phyloP scores from a whole-genome alignment of 2,888 invertebrate species.

The Nebria salina region DNA sequence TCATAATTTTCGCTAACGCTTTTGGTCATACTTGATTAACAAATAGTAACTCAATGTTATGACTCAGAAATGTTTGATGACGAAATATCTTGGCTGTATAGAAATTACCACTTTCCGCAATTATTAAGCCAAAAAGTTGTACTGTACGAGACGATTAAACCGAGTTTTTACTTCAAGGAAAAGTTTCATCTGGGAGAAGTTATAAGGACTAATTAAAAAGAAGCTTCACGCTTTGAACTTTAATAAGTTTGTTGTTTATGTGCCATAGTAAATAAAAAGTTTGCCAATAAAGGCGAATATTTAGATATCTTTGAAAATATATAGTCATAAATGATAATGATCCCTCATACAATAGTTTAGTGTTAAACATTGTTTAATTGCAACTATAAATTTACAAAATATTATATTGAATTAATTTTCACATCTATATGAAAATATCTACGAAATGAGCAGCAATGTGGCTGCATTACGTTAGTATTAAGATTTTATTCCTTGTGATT shows the following conservation, averaged over 20 bases:
- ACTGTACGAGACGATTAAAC: no score
- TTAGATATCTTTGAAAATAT: background rate
- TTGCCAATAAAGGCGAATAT: conserved; percentile 7
- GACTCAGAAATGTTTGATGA: no score
- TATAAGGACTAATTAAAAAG: conserved; percentile 3
- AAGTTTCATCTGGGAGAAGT: background rate
- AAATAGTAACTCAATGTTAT: no score
- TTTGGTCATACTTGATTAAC: no score
- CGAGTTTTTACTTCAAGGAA: no score
- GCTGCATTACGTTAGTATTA: conserved; percentile 10
- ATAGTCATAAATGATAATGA: no score
- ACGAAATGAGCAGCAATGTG: background rate
- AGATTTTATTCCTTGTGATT: conserved; percentile 23
- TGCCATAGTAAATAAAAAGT: conserved; percentile 9
- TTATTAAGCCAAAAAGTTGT: no score
- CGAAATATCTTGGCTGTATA: no score
- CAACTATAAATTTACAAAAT: no score
- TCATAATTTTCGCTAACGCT: no score
- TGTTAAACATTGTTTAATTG: background rate
- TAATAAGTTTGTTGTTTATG: background rate
- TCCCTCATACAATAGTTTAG: background rate
- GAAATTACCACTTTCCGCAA: no score
- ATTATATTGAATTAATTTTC: background rate
- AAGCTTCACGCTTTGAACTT: conserved; percentile 8
- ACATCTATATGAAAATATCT: background rate